Base-by-base conservation (phyloP, 2,888 invertebrate species). In the Drosophila hawaiiensis region DNA sequence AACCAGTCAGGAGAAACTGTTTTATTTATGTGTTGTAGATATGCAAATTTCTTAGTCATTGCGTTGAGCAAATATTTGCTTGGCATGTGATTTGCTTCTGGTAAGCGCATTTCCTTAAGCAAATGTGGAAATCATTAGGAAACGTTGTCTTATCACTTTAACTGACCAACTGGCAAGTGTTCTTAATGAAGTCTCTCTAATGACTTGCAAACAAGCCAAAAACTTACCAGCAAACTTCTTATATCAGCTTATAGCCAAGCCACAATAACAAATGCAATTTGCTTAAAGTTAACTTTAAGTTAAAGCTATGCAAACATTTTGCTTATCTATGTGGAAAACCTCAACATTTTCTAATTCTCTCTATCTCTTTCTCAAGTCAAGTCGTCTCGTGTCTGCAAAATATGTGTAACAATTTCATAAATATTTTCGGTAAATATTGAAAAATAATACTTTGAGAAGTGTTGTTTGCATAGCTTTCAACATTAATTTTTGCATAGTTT, bases 181-280 rank as follows among this genome's bases (percentile, higher is more conserved):
- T 43, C 29, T 62, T 72, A 77, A 77, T 76, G 76, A 72, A 76
- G 68, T 59, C 62, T 67, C 50, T 73, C 68, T 84, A 84, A 84
- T 83, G 86, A 84, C 84, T 83, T 72, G 67, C 72, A 74, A 69
- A 76, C 78, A 80, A 78, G 65, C 54, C 70, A 29, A 35, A 72
- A 76, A 67, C 71, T 70, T 52, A 71, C 28, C 52, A 72, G 59
- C 63, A 37, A 67, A 59, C 65, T 74, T 70, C 49, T 77, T 55
- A 67, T 62, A 59, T 29, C 47, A 65, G 47, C 43, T 43, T 29
- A 54, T 35, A 37, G 53, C 31, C 31, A 58, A 47, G 14, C 10
- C 61, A 56, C 16, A 60, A 61, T 47, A 64, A 35, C 31, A 67
- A 52, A 64, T 29, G 53, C 10, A 28, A 28, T 50, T 72, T 59